phyloP scores from a whole-genome alignment of 2,113 vertebrate species.

The Limnothrissa miodon region DNA sequence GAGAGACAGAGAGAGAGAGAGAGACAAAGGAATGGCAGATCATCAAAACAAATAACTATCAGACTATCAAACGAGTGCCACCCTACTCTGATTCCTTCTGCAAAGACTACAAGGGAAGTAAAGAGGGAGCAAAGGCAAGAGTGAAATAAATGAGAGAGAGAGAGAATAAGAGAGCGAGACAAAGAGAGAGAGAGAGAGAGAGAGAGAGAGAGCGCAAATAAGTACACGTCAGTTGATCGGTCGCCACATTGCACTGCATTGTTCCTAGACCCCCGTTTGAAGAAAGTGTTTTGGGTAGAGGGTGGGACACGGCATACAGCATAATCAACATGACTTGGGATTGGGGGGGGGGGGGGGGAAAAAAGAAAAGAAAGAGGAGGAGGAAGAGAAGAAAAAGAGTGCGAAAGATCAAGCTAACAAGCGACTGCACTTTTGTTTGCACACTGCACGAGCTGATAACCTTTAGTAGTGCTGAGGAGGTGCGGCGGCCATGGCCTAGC shows the following conservation, averaged over 20 bases:
- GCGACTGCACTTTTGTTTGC: constrained; percentile 84
- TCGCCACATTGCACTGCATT: background rate
- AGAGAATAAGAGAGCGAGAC: background rate
- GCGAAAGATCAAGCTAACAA: constrained; percentile 60
- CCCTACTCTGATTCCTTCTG: constrained; percentile 63
- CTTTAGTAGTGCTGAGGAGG: constrained; percentile 94
- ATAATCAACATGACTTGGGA: background rate
- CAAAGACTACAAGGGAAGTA: constrained; percentile 48
- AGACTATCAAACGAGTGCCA: constrained; percentile 70
- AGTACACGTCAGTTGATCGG: background rate
- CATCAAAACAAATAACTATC: constrained; percentile 79
- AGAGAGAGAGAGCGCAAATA: background rate
- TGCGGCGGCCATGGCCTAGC: constrained; percentile 82
- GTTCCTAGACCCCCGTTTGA: background rate
- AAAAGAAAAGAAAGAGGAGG: constrained; percentile 14
- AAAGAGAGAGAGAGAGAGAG: constrained; percentile 31
- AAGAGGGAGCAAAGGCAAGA: constrained; percentile 56
- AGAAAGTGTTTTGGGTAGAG: background rate
- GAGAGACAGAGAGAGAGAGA: too few species aligned
- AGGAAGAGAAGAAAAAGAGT: constrained; percentile 42
- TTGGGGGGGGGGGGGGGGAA: background rate
- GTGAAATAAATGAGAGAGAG: background rate
- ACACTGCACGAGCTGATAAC: constrained; percentile 86
- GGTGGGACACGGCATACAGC: background rate
- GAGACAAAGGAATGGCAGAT: constrained; percentile 70